Percentiles rank a stretch among this genome's conserved stretches.
Conservation (phyloP, 2,797 vertebrate genomes). For the Nyctalus aviator region DNA sequence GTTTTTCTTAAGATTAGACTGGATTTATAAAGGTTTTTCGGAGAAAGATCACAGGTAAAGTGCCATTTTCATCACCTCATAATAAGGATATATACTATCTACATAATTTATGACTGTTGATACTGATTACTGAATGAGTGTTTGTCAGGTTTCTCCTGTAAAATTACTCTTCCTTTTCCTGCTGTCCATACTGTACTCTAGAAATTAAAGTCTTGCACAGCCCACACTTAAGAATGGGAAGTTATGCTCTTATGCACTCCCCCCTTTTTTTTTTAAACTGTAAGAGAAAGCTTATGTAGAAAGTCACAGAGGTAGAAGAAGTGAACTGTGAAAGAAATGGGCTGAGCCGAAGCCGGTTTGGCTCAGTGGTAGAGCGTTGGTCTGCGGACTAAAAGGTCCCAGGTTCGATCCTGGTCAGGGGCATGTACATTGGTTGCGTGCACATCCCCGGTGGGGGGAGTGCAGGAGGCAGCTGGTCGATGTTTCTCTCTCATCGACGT, state of each 20-base stretch:
- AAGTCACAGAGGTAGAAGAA: not conserved
- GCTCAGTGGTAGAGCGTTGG: too few relatives aligned
- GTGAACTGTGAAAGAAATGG: not conserved
- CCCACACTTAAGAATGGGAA: not conserved
- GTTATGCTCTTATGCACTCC: not conserved
- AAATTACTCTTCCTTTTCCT: not conserved
- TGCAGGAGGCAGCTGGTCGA: too few relatives aligned
- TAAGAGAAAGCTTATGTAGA: not conserved
- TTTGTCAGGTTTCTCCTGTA: constrained; percentile 12
- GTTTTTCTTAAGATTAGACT: constrained; percentile 25
- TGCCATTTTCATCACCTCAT: constrained; percentile 13
- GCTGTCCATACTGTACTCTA: not conserved
- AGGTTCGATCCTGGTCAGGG: too few relatives aligned
- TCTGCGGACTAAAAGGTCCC: too few relatives aligned
- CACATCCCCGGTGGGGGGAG: too few relatives aligned
- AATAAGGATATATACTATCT: not conserved
- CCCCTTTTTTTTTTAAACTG: not conserved
- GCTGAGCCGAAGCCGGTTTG: not conserved
- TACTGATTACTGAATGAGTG: constrained; percentile 8
- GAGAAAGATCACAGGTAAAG: constrained; percentile 6
- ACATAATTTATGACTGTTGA: not conserved
- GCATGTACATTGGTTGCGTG: too few relatives aligned
- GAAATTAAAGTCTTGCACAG: not conserved
- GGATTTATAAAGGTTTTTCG: not conserved
- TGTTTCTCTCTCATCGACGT: too few relatives aligned